Evolutionary conservation across 2,888 invertebrate species (phyloP), one percentile per base, ranked within the genome.

Genomic region (Myathropa florea): DNA sequence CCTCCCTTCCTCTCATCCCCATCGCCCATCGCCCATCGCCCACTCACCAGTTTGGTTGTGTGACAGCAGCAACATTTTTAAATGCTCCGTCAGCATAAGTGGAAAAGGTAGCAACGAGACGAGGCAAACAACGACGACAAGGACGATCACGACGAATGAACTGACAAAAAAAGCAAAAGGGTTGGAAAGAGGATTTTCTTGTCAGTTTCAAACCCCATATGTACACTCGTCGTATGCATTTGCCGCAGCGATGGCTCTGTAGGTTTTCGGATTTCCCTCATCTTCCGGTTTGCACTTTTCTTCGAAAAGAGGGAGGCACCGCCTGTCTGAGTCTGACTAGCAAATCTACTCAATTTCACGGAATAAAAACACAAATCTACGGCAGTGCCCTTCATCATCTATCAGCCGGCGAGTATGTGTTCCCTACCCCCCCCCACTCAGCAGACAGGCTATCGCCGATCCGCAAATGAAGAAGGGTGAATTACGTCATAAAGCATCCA

Each of bases 301-400:
- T 24, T 46, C 24, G n/a, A 36, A n/a, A 28, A 23, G n/a, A 26
- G 14, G 46, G 46, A 68, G 33, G 70, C 75, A 64, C 75, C 83
- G 53, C 71, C 84, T 46, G 76, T 71, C 76, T 71, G 70, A 33
- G 70, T 83, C 73, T 61, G 70, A 80, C 65, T 80, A 75, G 71
- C 84, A 84, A 84, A 80, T 71, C 84, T 80, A 84, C 80, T 80
- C 80, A 84, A 84, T 84, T 84, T 84, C 84, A 84, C 76, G 84
- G 84, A 76, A 84, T 80, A 84, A 84, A 80, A 75, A 80, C 83
- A 76, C 84, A 84, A 84, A 84, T 80, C 80, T 72, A 65, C 61
- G 71, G 76, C 84, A 63, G 71, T 72, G 60, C 46, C 80, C 60
- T 64, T 80, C 75, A 80, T 84, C 80, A 84, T 84, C 84, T 71